These are phyloP conservation scores for Steromphala cineraria DNA, from an alignment of 2,888 invertebrate species.

Conservation along the genomic window DNA sequence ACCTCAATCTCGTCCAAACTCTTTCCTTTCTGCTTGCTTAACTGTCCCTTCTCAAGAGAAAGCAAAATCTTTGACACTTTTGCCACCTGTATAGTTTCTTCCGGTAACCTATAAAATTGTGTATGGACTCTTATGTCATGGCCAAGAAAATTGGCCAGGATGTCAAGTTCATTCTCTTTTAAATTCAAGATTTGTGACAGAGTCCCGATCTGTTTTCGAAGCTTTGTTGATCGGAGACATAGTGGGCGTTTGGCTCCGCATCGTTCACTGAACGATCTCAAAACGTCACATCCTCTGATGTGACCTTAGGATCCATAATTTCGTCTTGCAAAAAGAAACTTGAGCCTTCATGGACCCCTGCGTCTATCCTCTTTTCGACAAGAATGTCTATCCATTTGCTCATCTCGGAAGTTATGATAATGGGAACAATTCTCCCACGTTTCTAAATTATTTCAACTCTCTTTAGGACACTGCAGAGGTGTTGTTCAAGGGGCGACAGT, in stretches of 20 bases:
- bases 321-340: slow-evolving; percentile 18
- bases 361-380: neutral
- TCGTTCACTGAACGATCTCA: neutral
- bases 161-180: slow-evolving; percentile 32
- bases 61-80: slow-evolving; percentile 32
- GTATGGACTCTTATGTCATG: slow-evolving; percentile 33
- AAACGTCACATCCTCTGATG: neutral
- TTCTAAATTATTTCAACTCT: slow-evolving; percentile 22
- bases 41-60: slow-evolving; percentile 19
- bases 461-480: neutral
- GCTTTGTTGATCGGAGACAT: slow-evolving; percentile 25
- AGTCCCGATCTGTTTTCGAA: slow-evolving; percentile 37
- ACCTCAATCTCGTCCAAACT: neutral
- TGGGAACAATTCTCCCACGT: slow-evolving; percentile 15
- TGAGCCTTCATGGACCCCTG: neutral
- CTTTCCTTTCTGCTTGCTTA: neutral
- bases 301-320: slow-evolving; percentile 4
- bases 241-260: slow-evolving; percentile 16
- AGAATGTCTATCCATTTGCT: slow-evolving; percentile 1
- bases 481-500: slow-evolving; percentile 18
- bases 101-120: slow-evolving; percentile 31
- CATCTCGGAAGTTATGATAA: slow-evolving; percentile 4
- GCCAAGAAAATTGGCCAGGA: slow-evolving; percentile 31
- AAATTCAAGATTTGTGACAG: slow-evolving; percentile 33
- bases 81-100: slow-evolving; percentile 26